Conservation (phyloP, 2,888 invertebrate species). For the Carpatolechia fugitivella region DNA sequence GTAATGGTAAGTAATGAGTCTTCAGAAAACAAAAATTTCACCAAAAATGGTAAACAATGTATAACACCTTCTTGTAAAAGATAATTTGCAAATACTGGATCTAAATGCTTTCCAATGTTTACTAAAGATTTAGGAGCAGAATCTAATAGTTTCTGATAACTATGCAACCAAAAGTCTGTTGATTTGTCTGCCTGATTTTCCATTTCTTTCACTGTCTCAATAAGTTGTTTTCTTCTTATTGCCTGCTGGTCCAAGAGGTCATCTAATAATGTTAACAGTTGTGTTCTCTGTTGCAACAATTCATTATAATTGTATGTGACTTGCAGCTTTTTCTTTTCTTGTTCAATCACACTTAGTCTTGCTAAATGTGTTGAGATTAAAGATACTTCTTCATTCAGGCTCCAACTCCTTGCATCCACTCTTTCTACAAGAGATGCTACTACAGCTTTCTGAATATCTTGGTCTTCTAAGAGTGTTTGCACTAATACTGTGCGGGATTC, state of each 20-base stretch:
- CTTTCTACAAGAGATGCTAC: slow-evolving; percentile 85
- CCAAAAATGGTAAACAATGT: slow-evolving; percentile 87
- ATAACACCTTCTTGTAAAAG: slow-evolving; percentile 85
- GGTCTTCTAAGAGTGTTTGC: slow-evolving; percentile 82
- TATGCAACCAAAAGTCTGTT: slow-evolving; percentile 86
- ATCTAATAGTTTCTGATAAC: slow-evolving; percentile 91
- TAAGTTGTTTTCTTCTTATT: slow-evolving; percentile 81
- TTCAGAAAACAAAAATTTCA: slow-evolving; percentile 77
- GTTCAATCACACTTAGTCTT: slow-evolving; percentile 84
- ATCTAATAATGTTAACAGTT: slow-evolving; percentile 83
- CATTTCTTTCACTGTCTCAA: slow-evolving; percentile 85
- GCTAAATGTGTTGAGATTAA: slow-evolving; percentile 86
- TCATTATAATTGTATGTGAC: slow-evolving; percentile 85
- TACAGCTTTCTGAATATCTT: slow-evolving; percentile 85
- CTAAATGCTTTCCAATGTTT: slow-evolving; percentile 80
- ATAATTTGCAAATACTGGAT: slow-evolving; percentile 83
- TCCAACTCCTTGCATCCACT: slow-evolving; percentile 87
- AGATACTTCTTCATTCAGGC: slow-evolving; percentile 86
- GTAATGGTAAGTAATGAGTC: slow-evolving; percentile 75
- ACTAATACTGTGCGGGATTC: slow-evolving; percentile 80
- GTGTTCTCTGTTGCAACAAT: slow-evolving; percentile 82
- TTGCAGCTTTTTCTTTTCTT: slow-evolving; percentile 83
- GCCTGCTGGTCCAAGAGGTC: slow-evolving; percentile 84
- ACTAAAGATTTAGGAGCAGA: slow-evolving; percentile 83
- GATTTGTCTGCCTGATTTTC: slow-evolving; percentile 78